These are phyloP conservation scores for Sipunculus nudus DNA, from an alignment of 2,888 invertebrate species.

Conservation along the genomic window DNA sequence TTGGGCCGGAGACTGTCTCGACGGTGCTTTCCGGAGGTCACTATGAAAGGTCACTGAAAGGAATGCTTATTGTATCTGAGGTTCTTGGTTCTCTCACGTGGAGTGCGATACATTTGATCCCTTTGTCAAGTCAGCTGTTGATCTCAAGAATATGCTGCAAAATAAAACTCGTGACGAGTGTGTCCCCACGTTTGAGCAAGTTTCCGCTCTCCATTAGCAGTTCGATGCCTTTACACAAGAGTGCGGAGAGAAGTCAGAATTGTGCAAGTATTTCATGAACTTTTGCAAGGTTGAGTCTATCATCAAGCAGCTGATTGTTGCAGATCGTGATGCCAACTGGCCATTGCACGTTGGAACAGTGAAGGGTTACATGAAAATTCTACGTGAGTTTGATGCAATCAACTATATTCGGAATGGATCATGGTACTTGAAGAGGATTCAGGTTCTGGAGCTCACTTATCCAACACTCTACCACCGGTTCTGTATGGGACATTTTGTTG, in stretches of 20 bases:
- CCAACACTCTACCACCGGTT: not conserved
- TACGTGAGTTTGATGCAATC: not conserved
- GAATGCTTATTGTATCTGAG: too few relatives aligned
- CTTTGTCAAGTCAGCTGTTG: not conserved
- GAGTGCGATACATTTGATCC: too few relatives aligned
- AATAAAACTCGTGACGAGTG: not conserved
- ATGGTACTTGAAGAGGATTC: not conserved
- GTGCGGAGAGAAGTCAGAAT: not conserved
- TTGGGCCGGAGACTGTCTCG: not conserved
- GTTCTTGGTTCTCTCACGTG: too few relatives aligned
- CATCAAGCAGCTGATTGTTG: not conserved
- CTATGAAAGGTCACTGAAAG: not conserved
- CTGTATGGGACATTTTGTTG: not conserved
- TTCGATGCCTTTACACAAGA: not conserved
- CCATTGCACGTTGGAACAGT: not conserved
- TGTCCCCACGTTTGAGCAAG: not conserved
- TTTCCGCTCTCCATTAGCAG: not conserved
- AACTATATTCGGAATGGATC: not conserved
- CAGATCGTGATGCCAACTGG: not conserved
- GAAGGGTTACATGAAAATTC: not conserved
- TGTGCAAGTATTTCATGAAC: not conserved
- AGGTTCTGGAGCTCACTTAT: not conserved
- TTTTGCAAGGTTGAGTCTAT: not conserved
- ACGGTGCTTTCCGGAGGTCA: not conserved
- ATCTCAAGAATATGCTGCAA: not conserved